phyloP scores from a whole-genome alignment of 2,797 vertebrate species.

The Echeneis naucrates region DNA sequence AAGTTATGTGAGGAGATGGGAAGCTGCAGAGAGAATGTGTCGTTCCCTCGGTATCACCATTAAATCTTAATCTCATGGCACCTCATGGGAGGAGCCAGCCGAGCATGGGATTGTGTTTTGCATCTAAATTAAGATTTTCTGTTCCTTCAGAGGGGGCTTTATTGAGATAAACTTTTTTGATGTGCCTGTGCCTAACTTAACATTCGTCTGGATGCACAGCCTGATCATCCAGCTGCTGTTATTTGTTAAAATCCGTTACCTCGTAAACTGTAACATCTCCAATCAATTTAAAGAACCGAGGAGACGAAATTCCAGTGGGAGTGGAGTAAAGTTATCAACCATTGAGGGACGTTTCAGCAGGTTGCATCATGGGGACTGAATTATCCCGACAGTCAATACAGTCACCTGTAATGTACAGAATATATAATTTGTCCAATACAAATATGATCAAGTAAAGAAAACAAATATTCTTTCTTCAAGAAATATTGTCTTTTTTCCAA shows the following conservation, averaged over 20 bases:
- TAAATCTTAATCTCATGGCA: constrained; percentile 77
- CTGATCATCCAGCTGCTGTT: constrained; percentile 62
- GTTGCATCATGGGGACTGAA: constrained; percentile 61
- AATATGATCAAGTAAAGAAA: not conserved
- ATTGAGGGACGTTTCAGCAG: constrained; percentile 47
- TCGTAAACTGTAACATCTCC: constrained; percentile 45
- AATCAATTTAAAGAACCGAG: constrained; percentile 46
- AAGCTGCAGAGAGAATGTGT: constrained; percentile 67
- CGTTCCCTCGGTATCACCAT: constrained; percentile 71
- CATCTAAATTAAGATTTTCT: constrained; percentile 74
- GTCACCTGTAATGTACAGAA: constrained; percentile 18
- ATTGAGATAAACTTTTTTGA: constrained; percentile 70
- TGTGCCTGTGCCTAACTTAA: constrained; percentile 52
- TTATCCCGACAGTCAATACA: constrained; percentile 16
- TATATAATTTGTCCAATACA: not conserved
- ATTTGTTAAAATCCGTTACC: constrained; percentile 54
- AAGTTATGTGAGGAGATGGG: constrained; percentile 64
- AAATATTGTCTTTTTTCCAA: constrained; percentile 8
- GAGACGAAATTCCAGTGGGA: constrained; percentile 16
- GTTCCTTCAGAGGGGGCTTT: constrained; percentile 48
- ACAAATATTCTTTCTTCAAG: not conserved
- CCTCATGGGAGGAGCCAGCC: constrained; percentile 73
- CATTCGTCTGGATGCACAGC: constrained; percentile 42
- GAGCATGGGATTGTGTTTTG: constrained; percentile 75
- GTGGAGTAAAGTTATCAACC: constrained; percentile 37